Evolutionary conservation across 1,140 invertebrate genomes (phyloP), one percentile per base, ranked within the genome.

Genomic region (Leptinotarsa defecta): DNA sequence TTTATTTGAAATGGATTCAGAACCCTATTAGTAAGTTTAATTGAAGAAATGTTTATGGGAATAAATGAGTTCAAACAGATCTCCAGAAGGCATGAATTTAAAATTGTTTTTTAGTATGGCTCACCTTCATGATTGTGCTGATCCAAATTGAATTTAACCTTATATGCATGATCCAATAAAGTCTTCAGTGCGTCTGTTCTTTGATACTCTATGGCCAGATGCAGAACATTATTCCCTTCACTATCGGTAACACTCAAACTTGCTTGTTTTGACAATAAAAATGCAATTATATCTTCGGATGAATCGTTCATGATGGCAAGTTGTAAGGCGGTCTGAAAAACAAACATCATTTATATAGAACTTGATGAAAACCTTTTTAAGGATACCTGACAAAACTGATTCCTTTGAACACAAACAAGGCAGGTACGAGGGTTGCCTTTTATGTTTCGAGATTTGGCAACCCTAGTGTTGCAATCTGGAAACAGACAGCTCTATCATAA

Each of bases 161-260:
- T n/a, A n/a, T 43, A 52, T n/a, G 69, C 63, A 19, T 19, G n/a
- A 20, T 61, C 67, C 8, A 83, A 27, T 8, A 82, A 68, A 4
- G 78, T 48, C 65, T 74, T 22, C 62, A 80, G 62, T 8, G 76
- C 20, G n/a, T 75, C 67, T 3, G 63, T 64, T 52, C 80, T 72
- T 13, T 76, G 24, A 70, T 78, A 74, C 52, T 76, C 76, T 6
- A 81, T 78, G 13, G 73, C 77, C 4, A 82, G 67, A 75, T 84
- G 83, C 3, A 84, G n/a, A 8, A 80, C 27, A 20, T 77, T 82
- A 74, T 84, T 84, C 24, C 83, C 83, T 61, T 84, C 82, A 1
- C 61, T 57, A 72, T 84, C 83, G 2, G 67, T 52, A 11, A 78
- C 52, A 15, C 61, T 48, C 2, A 80, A 8, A 70, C 81, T 79